phyloP scores from a whole-genome alignment of 2,888 invertebrate genomes.

The Dicycla oo region DNA sequence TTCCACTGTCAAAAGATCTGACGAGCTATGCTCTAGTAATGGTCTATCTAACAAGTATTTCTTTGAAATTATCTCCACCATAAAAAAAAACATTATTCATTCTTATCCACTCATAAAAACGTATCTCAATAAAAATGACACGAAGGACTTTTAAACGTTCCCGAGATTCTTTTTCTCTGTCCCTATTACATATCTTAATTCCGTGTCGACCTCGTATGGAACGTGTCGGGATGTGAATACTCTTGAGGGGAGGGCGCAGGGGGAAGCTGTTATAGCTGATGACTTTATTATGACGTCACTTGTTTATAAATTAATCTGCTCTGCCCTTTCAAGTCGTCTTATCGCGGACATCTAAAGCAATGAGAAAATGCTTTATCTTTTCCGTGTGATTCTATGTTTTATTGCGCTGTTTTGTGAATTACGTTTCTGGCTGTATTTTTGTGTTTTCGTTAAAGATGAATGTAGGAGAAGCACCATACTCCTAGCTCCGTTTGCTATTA shows the following conservation, averaged over 20 bases:
- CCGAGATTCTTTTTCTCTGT: conserved; percentile 21
- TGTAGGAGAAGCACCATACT: too few relatives aligned
- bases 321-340: conserved; percentile 27
- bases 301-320: conserved; percentile 54
- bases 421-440: neutral
- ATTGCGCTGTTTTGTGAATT: neutral
- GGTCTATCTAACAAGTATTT: neutral
- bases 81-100: conserved; percentile 3
- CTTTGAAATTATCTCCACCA: neutral
- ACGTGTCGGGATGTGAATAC: conserved; percentile 58
- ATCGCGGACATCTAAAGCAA: conserved; percentile 21
- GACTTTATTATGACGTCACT: conserved; percentile 57
- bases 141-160: conserved; percentile 1
- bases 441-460: neutral
- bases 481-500: too few relatives aligned
- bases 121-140: conserved; percentile 10
- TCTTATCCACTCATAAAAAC: conserved; percentile 2
- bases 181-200: conserved; percentile 63
- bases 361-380: conserved; percentile 8
- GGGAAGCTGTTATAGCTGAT: conserved; percentile 33
- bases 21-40: neutral
- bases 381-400: neutral
- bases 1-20: neutral
- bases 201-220: conserved; percentile 52
- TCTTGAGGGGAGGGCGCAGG: conserved; percentile 1